Percentiles rank a stretch among this genome's conserved stretches.
Evolutionary conservation across 2,888 invertebrate species (phyloP).

Genomic region (Vannuccia rotundouncinata): DNA sequence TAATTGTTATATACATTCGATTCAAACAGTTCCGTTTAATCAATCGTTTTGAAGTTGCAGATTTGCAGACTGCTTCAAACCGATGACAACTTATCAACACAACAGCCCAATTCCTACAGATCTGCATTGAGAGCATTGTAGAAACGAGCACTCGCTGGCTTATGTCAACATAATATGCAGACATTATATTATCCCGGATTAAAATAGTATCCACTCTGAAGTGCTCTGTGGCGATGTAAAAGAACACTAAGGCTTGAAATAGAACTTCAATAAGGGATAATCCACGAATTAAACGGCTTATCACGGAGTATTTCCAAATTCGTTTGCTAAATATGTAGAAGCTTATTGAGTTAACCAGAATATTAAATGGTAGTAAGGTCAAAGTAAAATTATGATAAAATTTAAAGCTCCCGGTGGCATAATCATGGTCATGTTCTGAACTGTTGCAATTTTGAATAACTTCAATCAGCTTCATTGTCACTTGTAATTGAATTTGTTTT

Average conservation of each 20-base stretch:
- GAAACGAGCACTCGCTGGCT: neutral
- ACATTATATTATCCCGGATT: neutral
- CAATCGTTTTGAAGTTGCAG: neutral
- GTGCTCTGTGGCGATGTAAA: neutral
- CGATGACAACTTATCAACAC: neutral
- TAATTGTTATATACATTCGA: neutral
- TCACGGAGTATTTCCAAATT: neutral
- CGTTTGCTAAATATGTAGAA: neutral
- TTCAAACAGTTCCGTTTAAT: neutral
- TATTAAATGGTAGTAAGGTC: neutral
- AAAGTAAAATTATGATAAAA: neutral
- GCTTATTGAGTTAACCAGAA: neutral
- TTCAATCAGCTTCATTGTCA: neutral
- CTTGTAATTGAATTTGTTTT: neutral
- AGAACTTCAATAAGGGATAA: neutral
- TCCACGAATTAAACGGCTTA: neutral
- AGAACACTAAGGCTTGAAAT: neutral
- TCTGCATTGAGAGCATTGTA: neutral
- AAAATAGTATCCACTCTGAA: neutral
- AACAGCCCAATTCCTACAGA: neutral
- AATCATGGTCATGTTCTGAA: neutral
- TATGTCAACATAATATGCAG: neutral
- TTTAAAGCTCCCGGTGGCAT: neutral
- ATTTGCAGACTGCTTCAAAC: neutral
- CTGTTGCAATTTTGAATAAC: neutral